Evolutionary conservation across 2,797 vertebrate species (phyloP).

Genomic region (Typhlichthys eigenmanni): DNA sequence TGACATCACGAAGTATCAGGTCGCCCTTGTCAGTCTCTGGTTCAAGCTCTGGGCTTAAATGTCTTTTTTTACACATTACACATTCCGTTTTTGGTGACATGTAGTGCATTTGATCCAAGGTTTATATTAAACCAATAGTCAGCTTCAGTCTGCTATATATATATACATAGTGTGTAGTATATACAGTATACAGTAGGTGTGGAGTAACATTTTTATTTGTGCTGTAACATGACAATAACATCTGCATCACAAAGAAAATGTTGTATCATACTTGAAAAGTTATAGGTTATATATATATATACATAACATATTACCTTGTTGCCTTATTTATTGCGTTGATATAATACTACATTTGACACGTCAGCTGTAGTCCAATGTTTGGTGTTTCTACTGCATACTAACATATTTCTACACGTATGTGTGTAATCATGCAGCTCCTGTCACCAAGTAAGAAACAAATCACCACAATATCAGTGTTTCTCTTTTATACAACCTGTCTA

Average conservation of each 20-base stretch:
- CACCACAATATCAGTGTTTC: conserved; percentile 42
- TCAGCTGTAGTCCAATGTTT: too few relatives aligned
- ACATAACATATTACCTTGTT: too few relatives aligned
- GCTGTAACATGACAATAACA: too few relatives aligned
- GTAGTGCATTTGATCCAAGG: background rate
- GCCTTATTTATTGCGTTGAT: too few relatives aligned
- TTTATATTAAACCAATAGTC: background rate
- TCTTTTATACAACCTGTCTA: conserved; percentile 66
- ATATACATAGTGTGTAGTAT: too few relatives aligned
- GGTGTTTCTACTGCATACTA: background rate
- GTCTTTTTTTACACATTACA: background rate
- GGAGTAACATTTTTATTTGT: too few relatives aligned
- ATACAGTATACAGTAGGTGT: too few relatives aligned
- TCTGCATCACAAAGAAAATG: too few relatives aligned
- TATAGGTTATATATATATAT: too few relatives aligned
- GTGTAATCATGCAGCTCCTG: conserved; percentile 24
- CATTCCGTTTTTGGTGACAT: background rate
- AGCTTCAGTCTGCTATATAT: conserved; percentile 24
- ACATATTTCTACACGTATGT: conserved; percentile 20
- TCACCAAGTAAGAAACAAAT: conserved; percentile 38
- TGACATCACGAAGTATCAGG: background rate
- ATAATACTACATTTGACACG: too few relatives aligned
- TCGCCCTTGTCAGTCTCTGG: too few relatives aligned
- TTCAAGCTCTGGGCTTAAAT: background rate
- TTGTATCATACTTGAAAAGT: too few relatives aligned